These are phyloP conservation scores for Amblyopsis rosae DNA, from an alignment of 2,113 vertebrate species.

Conservation along the genomic window DNA sequence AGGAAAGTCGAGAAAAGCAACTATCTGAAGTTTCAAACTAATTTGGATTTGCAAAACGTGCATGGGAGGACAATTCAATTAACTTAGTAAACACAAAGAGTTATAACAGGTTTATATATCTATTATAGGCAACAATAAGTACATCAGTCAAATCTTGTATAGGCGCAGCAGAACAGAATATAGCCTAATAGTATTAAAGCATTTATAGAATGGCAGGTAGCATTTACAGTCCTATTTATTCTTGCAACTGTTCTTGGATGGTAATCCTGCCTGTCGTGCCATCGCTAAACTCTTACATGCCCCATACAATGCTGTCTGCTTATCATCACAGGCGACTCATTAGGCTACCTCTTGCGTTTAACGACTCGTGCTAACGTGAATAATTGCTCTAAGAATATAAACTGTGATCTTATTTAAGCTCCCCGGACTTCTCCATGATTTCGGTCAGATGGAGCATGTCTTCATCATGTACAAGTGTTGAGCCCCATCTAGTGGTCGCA, in stretches of 20 bases:
- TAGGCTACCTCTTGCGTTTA: background rate
- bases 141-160: constrained; percentile 12
- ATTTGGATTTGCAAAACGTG: too few relatives aligned
- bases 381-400: constrained; percentile 5
- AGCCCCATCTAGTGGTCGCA: constrained; percentile 62
- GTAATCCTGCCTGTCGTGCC: constrained; percentile 50
- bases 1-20: background rate
- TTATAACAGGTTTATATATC: too few relatives aligned
- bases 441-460: background rate
- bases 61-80: too few relatives aligned
- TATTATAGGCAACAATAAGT: background rate
- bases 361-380: background rate
- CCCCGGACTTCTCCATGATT: background rate
- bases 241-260: constrained; percentile 36
- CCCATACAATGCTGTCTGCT: background rate
- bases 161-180: constrained; percentile 3
- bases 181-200: constrained; percentile 12
- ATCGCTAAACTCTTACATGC: constrained; percentile 36
- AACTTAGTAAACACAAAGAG: too few relatives aligned
- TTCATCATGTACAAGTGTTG: constrained; percentile 3
- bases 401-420: background rate
- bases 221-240: constrained; percentile 57
- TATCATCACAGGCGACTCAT: background rate
- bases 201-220: constrained; percentile 29
- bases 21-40: background rate